phyloP scores from a whole-genome alignment of 2,888 invertebrate species.

The Spodoptera picta region DNA sequence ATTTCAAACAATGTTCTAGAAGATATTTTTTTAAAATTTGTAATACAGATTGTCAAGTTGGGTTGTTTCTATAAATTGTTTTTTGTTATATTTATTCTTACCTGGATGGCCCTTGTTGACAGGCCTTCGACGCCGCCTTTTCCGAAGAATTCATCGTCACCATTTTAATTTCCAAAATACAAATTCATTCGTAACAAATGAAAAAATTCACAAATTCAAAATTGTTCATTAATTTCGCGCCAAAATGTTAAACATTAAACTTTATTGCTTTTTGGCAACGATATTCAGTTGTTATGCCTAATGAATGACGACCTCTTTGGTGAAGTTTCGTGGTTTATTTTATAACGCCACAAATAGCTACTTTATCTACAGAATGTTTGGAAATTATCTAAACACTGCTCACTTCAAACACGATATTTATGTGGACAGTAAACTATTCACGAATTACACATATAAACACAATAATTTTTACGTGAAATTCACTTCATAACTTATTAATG shows the following conservation, averaged over 20 bases:
- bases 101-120: slow-evolving; percentile 87
- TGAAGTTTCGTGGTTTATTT: slow-evolving; percentile 36
- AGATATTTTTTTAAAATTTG: no score
- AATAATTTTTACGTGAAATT: slow-evolving; percentile 21
- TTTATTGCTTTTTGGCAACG: slow-evolving; percentile 46
- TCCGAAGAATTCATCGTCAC: slow-evolving; percentile 87
- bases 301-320: slow-evolving; percentile 26
- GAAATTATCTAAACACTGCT: slow-evolving; percentile 45
- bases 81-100: slow-evolving; percentile 41
- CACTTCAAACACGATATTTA: slow-evolving; percentile 32
- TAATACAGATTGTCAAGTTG: no score
- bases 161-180: slow-evolving; percentile 74
- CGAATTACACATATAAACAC: slow-evolving; percentile 21
- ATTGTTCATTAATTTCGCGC: slow-evolving; percentile 46
- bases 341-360: slow-evolving; percentile 57
- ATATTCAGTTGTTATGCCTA: slow-evolving; percentile 28
- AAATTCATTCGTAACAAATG: slow-evolving; percentile 50
- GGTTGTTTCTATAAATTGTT: no score
- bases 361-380: slow-evolving; percentile 36
- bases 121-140: slow-evolving; percentile 87
- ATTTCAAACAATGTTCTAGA: background rate
- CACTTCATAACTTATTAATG: slow-evolving; percentile 33
- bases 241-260: slow-evolving; percentile 35
- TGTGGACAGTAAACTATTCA: slow-evolving; percentile 17
- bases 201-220: slow-evolving; percentile 22